A percentile compares a stretch with the other conserved stretches of the same genome.
phyloP scores from a whole-genome alignment of 2,888 invertebrate species.

The Drosophila subsilvestris region DNA sequence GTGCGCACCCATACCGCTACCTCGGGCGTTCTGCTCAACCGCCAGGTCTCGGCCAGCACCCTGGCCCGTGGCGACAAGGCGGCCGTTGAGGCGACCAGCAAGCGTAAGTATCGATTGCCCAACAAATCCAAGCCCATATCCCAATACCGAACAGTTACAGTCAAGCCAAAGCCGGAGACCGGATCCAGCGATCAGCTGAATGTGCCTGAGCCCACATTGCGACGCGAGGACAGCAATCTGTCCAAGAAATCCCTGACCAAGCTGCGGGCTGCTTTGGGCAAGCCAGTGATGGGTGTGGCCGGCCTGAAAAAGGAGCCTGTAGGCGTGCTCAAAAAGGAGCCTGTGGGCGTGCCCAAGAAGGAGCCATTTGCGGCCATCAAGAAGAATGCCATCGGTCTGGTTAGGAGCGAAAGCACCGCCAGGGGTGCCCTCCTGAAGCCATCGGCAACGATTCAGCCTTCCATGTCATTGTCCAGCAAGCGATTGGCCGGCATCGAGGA shows the following conservation, averaged over 20 bases:
- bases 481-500: constrained; percentile 86
- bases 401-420: constrained; percentile 1
- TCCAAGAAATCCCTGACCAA: constrained; percentile 81
- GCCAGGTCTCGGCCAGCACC: constrained; percentile 42
- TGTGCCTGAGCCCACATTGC: constrained; percentile 54
- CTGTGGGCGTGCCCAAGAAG: constrained; percentile 4
- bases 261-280: constrained; percentile 77
- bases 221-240: constrained; percentile 83
- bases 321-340: constrained; percentile 32
- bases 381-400: constrained; percentile 10
- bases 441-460: constrained; percentile 2
- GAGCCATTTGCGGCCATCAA: constrained; percentile 11
- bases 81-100: constrained; percentile 39
- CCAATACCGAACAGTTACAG: constrained; percentile 9
- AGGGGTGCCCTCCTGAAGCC: constrained; percentile 2
- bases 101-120: constrained; percentile 47
- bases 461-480: constrained; percentile 65
- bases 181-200: constrained; percentile 42
- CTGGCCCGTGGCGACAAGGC: constrained; percentile 23
- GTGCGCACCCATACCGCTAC: constrained; percentile 57
- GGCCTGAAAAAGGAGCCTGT: constrained; percentile 40
- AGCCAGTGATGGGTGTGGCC: constrained; percentile 48
- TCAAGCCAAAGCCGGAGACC: constrained; percentile 47
- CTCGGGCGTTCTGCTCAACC: constrained; percentile 34
- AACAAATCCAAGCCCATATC: neutral